Conservation (phyloP, 30 jellyfish, hydroid and myxozoan genomes). For the Hydra vulgaris region DNA sequence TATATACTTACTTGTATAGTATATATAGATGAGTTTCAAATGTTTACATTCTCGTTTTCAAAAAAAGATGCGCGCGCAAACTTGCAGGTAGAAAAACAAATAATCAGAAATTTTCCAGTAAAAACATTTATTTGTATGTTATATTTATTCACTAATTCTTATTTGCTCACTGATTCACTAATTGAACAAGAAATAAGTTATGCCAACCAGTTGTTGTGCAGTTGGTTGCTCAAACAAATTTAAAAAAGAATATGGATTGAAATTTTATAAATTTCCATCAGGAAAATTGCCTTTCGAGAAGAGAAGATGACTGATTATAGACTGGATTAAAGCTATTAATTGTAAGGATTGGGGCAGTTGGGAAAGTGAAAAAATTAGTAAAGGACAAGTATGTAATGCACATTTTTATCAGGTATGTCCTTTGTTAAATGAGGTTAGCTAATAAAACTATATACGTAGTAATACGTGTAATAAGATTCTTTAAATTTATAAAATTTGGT, state of each 20-base stretch:
- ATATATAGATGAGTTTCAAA: background rate
- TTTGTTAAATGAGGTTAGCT: background rate
- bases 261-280: background rate
- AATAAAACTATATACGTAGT: background rate
- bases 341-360: background rate
- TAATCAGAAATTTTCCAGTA: background rate
- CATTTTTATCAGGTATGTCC: background rate
- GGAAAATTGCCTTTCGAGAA: background rate
- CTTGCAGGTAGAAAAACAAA: background rate
- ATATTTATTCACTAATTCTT: too few species aligned
- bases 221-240: background rate
- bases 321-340: background rate
- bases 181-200: background rate
- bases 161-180: background rate
- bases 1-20: too few species aligned
- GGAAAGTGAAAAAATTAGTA: background rate
- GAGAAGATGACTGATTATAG: background rate
- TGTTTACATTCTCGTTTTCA: background rate
- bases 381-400: background rate
- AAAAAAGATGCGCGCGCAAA: background rate
- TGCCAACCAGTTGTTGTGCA: background rate
- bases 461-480: background rate
- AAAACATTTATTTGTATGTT: too few species aligned
- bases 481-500: too few species aligned
- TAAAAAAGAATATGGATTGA: background rate